phyloP scores from a whole-genome alignment of 2,113 vertebrate species.

The Azemiops feae region DNA sequence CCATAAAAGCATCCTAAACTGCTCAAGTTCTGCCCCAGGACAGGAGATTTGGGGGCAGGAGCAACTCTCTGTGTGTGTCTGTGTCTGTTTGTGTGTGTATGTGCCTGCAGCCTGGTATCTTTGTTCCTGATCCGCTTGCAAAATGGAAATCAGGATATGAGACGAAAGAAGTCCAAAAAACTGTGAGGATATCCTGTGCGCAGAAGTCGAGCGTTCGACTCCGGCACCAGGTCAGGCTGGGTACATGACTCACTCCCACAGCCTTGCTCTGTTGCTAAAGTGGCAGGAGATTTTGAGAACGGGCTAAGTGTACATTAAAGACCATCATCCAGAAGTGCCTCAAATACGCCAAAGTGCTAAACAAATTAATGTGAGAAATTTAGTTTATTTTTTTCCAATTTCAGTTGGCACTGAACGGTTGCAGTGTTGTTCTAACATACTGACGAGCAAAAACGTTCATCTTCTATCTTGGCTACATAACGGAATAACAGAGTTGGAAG shows the following conservation, averaged over 20 bases:
- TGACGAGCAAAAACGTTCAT: not conserved
- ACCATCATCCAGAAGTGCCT: not conserved
- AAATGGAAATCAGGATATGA: slow-evolving; percentile 56
- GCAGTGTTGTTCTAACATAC: not conserved
- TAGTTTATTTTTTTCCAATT: not conserved
- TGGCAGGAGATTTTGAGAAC: not conserved
- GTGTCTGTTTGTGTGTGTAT: not conserved
- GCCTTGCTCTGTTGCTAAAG: slow-evolving; percentile 49
- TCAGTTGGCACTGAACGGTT: too few species aligned
- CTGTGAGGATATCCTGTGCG: slow-evolving; percentile 67
- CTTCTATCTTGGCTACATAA: not conserved
- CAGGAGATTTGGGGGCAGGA: slow-evolving; percentile 36
- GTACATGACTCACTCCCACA: slow-evolving; percentile 57
- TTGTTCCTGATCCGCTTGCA: slow-evolving; percentile 26
- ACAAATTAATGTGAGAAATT: not conserved
- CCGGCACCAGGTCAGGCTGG: slow-evolving; percentile 33
- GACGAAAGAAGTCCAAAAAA: slow-evolving; percentile 46
- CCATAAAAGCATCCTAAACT: not conserved
- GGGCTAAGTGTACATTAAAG: not conserved
- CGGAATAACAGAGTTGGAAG: too few species aligned
- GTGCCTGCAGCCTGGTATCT: not conserved
- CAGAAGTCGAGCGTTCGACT: slow-evolving; percentile 41
- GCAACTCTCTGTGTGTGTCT: slow-evolving; percentile 8
- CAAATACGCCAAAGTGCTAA: not conserved
- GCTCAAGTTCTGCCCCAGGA: not conserved